Evolutionary conservation across 2,113 vertebrate species (phyloP).

Genomic region (Tricholaema leucomelas): DNA sequence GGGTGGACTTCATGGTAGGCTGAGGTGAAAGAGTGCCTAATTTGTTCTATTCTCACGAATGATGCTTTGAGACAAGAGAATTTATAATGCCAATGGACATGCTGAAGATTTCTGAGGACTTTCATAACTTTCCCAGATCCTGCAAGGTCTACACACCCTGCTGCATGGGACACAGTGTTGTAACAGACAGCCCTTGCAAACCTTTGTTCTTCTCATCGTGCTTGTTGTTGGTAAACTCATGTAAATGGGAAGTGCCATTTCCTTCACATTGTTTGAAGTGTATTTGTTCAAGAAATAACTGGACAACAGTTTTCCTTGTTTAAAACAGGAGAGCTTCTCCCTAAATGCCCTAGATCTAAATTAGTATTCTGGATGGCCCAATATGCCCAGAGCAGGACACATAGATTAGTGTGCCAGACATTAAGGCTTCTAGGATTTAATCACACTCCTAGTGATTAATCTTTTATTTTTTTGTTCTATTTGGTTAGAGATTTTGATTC

Average conservation of each 20-base stretch:
- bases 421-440: not conserved
- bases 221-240: constrained; percentile 53
- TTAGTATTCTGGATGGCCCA: not conserved
- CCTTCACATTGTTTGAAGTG: constrained; percentile 61
- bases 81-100: not conserved
- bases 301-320: constrained; percentile 38
- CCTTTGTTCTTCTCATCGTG: not conserved
- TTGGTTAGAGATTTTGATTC: not conserved
- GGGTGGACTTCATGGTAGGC: not conserved
- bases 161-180: not conserved
- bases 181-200: not conserved
- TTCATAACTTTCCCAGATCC: not conserved
- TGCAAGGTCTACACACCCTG: not conserved
- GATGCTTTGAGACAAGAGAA: not conserved
- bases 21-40: not conserved
- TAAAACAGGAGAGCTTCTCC: constrained; percentile 12
- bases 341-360: not conserved
- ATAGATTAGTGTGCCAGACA: not conserved
- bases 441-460: not conserved
- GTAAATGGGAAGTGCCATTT: constrained; percentile 68
- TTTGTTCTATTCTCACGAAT: not conserved
- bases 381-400: not conserved
- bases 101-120: not conserved
- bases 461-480: too few species aligned
- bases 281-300: constrained; percentile 61